Evolutionary conservation across 1,140 invertebrate genomes (phyloP), one percentile per base, ranked within the genome.

Genomic region (Trichonephila clavata): DNA sequence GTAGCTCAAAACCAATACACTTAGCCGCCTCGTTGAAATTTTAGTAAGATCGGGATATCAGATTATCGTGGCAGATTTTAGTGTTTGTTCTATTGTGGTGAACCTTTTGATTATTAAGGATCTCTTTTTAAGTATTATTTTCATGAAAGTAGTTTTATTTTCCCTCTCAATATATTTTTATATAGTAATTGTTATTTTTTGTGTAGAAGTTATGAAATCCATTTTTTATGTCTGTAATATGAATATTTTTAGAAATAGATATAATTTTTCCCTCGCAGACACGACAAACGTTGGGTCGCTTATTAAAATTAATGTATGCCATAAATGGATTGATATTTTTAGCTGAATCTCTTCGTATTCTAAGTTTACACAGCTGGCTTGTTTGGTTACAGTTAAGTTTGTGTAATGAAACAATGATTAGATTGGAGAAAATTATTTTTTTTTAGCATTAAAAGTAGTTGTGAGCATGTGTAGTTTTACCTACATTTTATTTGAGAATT

Each of bases 251-350:
- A 10, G 2, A 3, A 10, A 50, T 50, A 10, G 50, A 50, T 13
- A 50, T 10, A 50, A 50, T 50, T 50, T 50, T 50, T 50, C 4
- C 10, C 50, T 50, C 8, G 7, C 50, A 10, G 50, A 50, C 10
- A 50, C 50, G 32, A 5, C 3, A 50, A 50, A 7, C 50, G 50
- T 50, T 68, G 14, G 27, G 18, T 32, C 32, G 27, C 32, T 77
- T 77, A 77, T 77, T 77, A 77, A 77, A 77, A 77, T 77, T 77
- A 77, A 77, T 77, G 18, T 77, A 77, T 77, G 13, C 71, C 32
- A 27, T 39, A 20, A 77, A 77, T 77, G 71, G 68, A 3, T 39
- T 77, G 71, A 32, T 77, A 77, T 77, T 77, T 32, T 32, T 32
- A 32, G 27, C 71, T 39, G 32, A 27, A 13, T 77, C 18, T 10